These are phyloP conservation scores for Dryadula phaetusa DNA, from an alignment of 2,888 invertebrate species.

Conservation along the genomic window DNA sequence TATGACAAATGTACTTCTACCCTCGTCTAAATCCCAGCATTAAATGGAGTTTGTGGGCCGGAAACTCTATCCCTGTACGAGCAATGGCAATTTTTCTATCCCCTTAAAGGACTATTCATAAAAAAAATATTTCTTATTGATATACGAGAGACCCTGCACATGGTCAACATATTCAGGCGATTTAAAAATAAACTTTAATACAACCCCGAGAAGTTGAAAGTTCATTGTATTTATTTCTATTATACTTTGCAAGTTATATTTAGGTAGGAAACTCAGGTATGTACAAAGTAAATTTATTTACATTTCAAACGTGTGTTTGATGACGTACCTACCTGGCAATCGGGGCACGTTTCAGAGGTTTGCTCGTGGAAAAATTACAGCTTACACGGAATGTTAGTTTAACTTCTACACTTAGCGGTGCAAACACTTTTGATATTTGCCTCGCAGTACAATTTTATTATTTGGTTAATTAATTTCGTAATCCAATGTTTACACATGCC, in stretches of 20 bases:
- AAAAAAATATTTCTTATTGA: constrained; percentile 31
- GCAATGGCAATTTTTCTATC: constrained; percentile 31
- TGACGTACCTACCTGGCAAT: constrained; percentile 32
- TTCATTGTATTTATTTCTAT: constrained; percentile 21
- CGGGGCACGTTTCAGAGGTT: constrained; percentile 31
- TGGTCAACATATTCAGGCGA: background rate
- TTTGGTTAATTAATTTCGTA: constrained; percentile 13
- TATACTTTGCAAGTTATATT: constrained; percentile 26
- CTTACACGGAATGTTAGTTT: constrained; percentile 28
- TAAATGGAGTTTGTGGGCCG: constrained; percentile 29
- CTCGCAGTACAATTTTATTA: constrained; percentile 12
- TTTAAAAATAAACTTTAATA: constrained; percentile 22
- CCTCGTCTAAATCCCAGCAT: constrained; percentile 27
- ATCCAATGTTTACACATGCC: constrained; percentile 4
- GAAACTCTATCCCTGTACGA: constrained; percentile 24
- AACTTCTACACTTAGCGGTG: constrained; percentile 7
- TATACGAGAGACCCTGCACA: constrained; percentile 20
- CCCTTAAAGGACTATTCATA: constrained; percentile 29
- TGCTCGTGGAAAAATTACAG: constrained; percentile 39
- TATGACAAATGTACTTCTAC: constrained; percentile 33
- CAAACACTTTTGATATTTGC: constrained; percentile 9
- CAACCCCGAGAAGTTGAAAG: background rate
- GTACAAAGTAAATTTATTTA: constrained; percentile 40
- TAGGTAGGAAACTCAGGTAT: constrained; percentile 27
- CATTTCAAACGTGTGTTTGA: constrained; percentile 37